These are phyloP conservation scores for Cuculus canorus DNA, from an alignment of 2,797 vertebrate species.

Conservation along the genomic window DNA sequence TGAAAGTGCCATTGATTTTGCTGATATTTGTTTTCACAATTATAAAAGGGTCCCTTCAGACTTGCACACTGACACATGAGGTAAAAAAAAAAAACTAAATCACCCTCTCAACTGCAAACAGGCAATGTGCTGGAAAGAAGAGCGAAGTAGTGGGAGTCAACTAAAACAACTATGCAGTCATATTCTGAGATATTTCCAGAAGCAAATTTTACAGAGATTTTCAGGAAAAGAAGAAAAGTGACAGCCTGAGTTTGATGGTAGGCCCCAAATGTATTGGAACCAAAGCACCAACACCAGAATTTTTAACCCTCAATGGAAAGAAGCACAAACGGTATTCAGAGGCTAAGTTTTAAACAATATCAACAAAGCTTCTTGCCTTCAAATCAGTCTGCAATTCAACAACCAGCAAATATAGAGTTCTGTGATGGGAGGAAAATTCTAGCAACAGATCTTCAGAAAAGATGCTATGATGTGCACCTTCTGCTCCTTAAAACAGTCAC, in stretches of 20 bases:
- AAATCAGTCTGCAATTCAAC: background rate
- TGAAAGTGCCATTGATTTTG: constrained; percentile 46
- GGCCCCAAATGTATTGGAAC: background rate
- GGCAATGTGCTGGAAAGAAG: background rate
- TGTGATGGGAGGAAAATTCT: background rate
- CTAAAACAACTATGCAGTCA: background rate
- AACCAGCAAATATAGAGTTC: background rate
- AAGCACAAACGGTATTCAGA: background rate
- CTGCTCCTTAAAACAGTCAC: background rate
- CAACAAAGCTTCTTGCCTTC: background rate
- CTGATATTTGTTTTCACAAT: background rate
- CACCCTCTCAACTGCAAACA: background rate
- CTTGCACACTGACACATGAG: background rate
- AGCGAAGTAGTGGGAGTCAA: background rate
- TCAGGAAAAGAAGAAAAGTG: background rate
- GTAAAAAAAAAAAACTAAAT: constrained; percentile 39
- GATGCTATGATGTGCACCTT: background rate
- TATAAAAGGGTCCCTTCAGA: constrained; percentile 1
- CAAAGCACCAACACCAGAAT: background rate
- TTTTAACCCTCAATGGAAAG: background rate
- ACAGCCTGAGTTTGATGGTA: background rate
- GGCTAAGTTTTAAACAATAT: background rate
- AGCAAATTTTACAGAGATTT: background rate
- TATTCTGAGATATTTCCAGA: background rate
- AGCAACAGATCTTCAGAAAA: background rate